Conservation (phyloP, 2,888 invertebrate genomes). For the Cremastinae sp. region DNA sequence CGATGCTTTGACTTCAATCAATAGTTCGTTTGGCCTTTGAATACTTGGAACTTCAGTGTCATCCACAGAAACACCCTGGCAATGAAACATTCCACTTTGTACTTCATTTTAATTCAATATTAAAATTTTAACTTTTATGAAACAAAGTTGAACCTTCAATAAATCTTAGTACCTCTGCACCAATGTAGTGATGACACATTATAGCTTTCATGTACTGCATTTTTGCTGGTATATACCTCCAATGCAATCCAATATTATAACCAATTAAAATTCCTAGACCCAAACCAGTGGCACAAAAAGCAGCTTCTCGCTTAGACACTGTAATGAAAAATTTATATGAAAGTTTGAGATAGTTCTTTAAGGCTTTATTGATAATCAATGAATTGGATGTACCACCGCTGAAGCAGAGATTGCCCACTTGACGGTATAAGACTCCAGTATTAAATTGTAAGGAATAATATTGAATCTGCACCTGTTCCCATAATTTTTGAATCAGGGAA, state of each 20-base stretch:
- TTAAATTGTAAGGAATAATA: slow-evolving; percentile 69
- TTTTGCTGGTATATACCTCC: slow-evolving; percentile 72
- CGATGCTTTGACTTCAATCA: slow-evolving; percentile 84
- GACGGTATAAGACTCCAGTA: slow-evolving; percentile 67
- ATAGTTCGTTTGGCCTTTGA: slow-evolving; percentile 81
- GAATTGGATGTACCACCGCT: slow-evolving; percentile 67
- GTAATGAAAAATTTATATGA: slow-evolving; percentile 16
- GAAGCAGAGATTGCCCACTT: slow-evolving; percentile 65
- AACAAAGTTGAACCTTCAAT: neutral
- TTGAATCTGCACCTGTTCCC: slow-evolving; percentile 69
- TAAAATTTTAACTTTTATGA: neutral
- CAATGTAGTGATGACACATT: slow-evolving; percentile 80
- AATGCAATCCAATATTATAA: slow-evolving; percentile 76
- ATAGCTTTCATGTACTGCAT: slow-evolving; percentile 81
- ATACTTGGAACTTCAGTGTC: slow-evolving; percentile 82
- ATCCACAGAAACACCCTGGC: slow-evolving; percentile 82
- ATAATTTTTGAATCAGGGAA: slow-evolving; percentile 65
- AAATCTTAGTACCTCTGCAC: slow-evolving; percentile 78
- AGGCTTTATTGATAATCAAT: neutral
- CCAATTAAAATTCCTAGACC: slow-evolving; percentile 79
- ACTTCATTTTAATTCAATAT: neutral
- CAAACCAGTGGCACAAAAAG: slow-evolving; percentile 79
- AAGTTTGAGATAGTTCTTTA: neutral
- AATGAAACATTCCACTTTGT: slow-evolving; percentile 27
- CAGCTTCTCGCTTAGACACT: slow-evolving; percentile 80